Evolutionary conservation across 2,888 invertebrate species (phyloP).

Genomic region (Platynereis dumerilii): DNA sequence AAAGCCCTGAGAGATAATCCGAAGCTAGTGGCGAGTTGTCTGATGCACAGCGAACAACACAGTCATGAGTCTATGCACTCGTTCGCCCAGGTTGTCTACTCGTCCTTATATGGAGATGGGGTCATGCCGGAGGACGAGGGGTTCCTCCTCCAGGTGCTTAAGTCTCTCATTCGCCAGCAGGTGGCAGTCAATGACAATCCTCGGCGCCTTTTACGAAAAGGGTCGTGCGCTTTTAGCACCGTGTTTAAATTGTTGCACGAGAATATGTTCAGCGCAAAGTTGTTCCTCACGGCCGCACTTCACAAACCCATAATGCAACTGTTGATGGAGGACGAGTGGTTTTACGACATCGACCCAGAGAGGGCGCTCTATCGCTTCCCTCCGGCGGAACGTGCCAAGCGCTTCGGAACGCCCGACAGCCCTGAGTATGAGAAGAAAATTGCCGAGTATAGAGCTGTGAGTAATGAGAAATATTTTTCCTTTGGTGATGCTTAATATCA

Average conservation of each 20-base stretch:
- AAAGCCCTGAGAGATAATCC: slow-evolving; percentile 74
- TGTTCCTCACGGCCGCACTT: slow-evolving; percentile 90
- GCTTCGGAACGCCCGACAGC: slow-evolving; percentile 80
- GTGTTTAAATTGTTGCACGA: slow-evolving; percentile 89
- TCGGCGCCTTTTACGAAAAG: slow-evolving; percentile 74
- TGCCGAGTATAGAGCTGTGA: slow-evolving; percentile 77
- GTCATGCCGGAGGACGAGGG: slow-evolving; percentile 78
- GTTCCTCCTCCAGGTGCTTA: slow-evolving; percentile 57
- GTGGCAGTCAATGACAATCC: slow-evolving; percentile 73
- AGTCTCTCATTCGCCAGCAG: slow-evolving; percentile 73
- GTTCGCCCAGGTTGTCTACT: slow-evolving; percentile 39
- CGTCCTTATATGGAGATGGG: slow-evolving; percentile 72
- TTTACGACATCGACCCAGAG: slow-evolving; percentile 89
- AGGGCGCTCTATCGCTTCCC: slow-evolving; percentile 75
- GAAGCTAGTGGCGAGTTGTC: slow-evolving; percentile 73
- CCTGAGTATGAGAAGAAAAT: slow-evolving; percentile 77
- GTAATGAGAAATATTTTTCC: too few species aligned
- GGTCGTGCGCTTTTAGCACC: slow-evolving; percentile 84
- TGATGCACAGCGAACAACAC: slow-evolving; percentile 73
- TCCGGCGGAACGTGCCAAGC: slow-evolving; percentile 68
- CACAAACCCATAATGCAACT: slow-evolving; percentile 89
- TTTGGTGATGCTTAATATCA: too few species aligned
- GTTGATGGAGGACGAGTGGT: slow-evolving; percentile 88
- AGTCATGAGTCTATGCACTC: slow-evolving; percentile 47
- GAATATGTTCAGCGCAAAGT: slow-evolving; percentile 85